phyloP scores from a whole-genome alignment of 2,113 vertebrate genomes.

The Pagrus major region DNA sequence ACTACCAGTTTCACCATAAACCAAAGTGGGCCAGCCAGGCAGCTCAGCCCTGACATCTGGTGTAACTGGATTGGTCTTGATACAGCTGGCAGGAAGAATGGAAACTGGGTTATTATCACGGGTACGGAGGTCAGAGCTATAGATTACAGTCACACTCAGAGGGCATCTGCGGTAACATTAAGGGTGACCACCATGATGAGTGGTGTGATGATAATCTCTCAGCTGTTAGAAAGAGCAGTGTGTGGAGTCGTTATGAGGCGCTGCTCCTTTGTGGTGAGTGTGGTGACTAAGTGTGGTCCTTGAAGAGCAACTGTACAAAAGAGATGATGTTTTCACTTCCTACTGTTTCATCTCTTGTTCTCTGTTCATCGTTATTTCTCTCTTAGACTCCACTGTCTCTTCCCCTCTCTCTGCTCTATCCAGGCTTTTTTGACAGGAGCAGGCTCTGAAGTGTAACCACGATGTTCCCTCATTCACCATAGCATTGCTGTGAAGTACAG shows the following conservation, averaged over 20 bases:
- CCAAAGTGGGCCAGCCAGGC: constrained; percentile 49
- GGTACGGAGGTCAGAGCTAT: constrained; percentile 30
- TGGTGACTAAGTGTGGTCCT: neutral
- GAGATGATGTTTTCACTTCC: neutral
- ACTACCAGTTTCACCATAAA: constrained; percentile 8
- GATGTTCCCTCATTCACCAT: neutral
- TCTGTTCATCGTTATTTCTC: neutral
- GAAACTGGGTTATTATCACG: constrained; percentile 60
- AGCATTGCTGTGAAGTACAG: neutral
- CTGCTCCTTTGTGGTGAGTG: constrained; percentile 5
- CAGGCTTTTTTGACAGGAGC: neutral
- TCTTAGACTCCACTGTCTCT: neutral
- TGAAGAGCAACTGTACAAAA: neutral
- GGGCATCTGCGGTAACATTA: constrained; percentile 40
- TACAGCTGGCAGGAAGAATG: constrained; percentile 53
- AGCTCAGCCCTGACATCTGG: constrained; percentile 57
- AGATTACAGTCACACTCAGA: constrained; percentile 32
- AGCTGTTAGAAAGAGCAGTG: neutral
- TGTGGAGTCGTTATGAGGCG: neutral
- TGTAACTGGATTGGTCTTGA: constrained; percentile 26
- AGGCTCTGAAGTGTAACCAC: neutral
- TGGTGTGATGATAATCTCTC: neutral
- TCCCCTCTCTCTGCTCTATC: neutral
- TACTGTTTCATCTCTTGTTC: neutral
- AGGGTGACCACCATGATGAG: constrained; percentile 20